Percentiles rank a stretch among this genome's conserved stretches.
Conservation (phyloP, 2,797 vertebrate genomes). For the Acanthurus leucopareius region DNA sequence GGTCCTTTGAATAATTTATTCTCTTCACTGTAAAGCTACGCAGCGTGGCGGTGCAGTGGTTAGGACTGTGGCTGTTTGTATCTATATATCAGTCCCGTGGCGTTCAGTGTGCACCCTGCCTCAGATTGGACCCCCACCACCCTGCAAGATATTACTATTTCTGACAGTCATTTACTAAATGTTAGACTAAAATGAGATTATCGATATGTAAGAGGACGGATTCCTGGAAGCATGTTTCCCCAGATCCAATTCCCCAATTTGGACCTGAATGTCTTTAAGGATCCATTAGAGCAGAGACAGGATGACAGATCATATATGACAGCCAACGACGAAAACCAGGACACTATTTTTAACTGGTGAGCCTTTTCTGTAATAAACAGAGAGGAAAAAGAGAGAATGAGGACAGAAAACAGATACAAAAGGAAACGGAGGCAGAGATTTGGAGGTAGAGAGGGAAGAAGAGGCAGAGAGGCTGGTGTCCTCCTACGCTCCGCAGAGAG, state of each 20-base stretch:
- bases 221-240: neutral
- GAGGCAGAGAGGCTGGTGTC: slow-evolving; percentile 54
- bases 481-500: slow-evolving; percentile 52
- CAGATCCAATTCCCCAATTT: neutral
- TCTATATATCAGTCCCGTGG: no score
- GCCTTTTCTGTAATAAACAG: slow-evolving; percentile 35
- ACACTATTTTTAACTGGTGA: slow-evolving; percentile 23
- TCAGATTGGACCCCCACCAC: no score
- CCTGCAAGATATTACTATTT: neutral
- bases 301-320: slow-evolving; percentile 3
- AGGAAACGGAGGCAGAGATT: slow-evolving; percentile 36
- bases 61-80: no score
- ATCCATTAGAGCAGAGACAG: neutral
- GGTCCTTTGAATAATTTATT: no score
- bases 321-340: slow-evolving; percentile 15
- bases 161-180: neutral
- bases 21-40: no score
- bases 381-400: neutral
- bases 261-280: neutral
- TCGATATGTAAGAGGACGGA: neutral
- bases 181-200: neutral
- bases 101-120: no score
- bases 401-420: slow-evolving; percentile 5
- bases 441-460: neutral
- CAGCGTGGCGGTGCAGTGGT: no score